Base-by-base conservation (phyloP, 2,888 invertebrate species). In the Oxystoma pomonae region DNA sequence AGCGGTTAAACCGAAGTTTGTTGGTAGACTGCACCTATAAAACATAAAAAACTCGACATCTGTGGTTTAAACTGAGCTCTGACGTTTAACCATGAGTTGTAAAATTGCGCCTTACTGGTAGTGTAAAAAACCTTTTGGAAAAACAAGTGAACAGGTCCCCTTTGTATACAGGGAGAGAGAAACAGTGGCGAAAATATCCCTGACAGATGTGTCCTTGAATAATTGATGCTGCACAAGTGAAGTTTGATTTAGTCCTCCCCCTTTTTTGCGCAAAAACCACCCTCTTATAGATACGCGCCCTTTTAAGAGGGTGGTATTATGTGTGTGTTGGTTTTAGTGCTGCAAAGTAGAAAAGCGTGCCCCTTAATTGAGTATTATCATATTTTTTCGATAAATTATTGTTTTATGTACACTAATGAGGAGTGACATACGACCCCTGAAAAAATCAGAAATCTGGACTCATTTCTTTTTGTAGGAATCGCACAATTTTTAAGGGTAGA, bases 121-220 rank as follows among this genome's bases (percentile, higher is more conserved):
- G n/a, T n/a, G n/a, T n/a, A n/a, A n/a, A n/a, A n/a, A n/a, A n/a
- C n/a, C n/a, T n/a, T n/a, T n/a, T n/a, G n/a, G 35, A 35, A 35
- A 35, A 35, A 35, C 12, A 35, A 35, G 35, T 35, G 35, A 35
- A 35, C 35, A 35, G 35, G 35, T 35, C 35, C 12, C 35, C 12
- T 12, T 12, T 12, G 3, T 35, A 35, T 12, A 12, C 35, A 12
- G 35, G 35, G 5, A 35, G 35, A 12, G 35, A 35, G 35, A 35
- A 64, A 64, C 59, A 65, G 60, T 16, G 58, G 55, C 55, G 16
- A 53, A 71, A 72, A 75, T 76, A 75, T 76, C 74, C 72, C 72
- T 72, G 77, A 76, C 79, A 78, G 78, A 78, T 79, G 79, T 73
- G 76, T 69, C 69, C 62, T 68, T 78, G 77, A 76, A 77, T 78